Base-by-base conservation (phyloP, 2,888 invertebrate species). In the Ptychoptera albimana region DNA sequence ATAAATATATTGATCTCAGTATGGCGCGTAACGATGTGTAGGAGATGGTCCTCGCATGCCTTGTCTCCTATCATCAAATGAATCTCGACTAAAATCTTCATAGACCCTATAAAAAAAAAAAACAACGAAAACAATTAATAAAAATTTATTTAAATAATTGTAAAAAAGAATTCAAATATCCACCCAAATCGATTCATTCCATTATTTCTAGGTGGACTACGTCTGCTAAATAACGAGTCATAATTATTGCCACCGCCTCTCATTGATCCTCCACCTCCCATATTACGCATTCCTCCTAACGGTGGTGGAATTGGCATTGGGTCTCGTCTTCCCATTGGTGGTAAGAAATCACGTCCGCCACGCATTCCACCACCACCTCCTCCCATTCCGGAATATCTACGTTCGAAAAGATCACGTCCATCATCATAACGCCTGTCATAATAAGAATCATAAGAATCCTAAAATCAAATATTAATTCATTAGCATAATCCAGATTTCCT, bases 81-180 rank as follows among this genome's bases (percentile, higher is more conserved):
- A 81, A 68, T 87, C 86, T 53, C 86, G 74, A 68, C 85, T 86
- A 64, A 86, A 87, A 68, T 86, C 86, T 69, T 87, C 86, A 66
- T 84, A 86, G 72, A 84, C 80, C 57, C 81, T 77, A 71, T 63
- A 50, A 43, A 53, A 34, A 52, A 48, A 45, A 39, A 39, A 34
- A 49, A 37, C 13, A 43, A n/a, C n/a, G n/a, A n/a, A 23, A 23
- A 23, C 3, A 23, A 5, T 23, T 23, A 23, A 5, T 23, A 5
- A 23, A 5, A 5, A 41, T 32, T 15, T 16, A 14, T 39, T 16
- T 42, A 16, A 15, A 23, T 13, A 23, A 5, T 23, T 23, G 3
- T 23, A 23, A 5, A 23, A 5, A 23, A 7, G 4, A 23, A 41
- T 32, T 23, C 3, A 23, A 5, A 5, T 23, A 23, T 7, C 7